Evolutionary conservation across 2,113 vertebrate genomes (phyloP).

Genomic region (Beaufortia kweichowensis): DNA sequence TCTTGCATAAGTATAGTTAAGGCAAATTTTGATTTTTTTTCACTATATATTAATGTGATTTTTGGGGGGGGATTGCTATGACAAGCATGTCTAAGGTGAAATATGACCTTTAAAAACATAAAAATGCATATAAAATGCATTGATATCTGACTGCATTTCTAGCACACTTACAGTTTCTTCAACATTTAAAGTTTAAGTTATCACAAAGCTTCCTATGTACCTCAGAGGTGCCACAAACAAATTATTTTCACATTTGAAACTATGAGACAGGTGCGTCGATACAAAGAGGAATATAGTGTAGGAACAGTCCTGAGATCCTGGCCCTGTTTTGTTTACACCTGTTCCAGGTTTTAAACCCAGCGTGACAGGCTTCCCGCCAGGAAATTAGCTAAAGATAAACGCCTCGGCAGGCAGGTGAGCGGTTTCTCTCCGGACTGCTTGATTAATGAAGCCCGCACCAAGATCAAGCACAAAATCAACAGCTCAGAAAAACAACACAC

Average conservation of each 20-base stretch:
- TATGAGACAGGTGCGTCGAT: not conserved
- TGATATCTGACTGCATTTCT: too few species aligned
- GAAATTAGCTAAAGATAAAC: constrained; percentile 52
- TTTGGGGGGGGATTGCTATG: too few species aligned
- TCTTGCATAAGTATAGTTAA: too few species aligned
- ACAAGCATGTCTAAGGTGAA: too few species aligned
- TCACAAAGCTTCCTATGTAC: not conserved
- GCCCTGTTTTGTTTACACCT: constrained; percentile 50
- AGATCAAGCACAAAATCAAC: constrained; percentile 23
- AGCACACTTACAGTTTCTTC: too few species aligned
- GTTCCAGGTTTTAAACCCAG: constrained; percentile 39
- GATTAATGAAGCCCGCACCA: constrained; percentile 43
- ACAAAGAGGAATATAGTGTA: not conserved
- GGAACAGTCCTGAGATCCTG: constrained; percentile 29
- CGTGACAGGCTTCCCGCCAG: constrained; percentile 44
- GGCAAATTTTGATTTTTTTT: too few species aligned
- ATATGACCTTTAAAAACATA: too few species aligned
- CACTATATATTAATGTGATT: too few species aligned
- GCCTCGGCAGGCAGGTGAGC: constrained; percentile 48
- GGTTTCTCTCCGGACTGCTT: constrained; percentile 29
- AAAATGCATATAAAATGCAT: too few species aligned
- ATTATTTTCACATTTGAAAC: not conserved
- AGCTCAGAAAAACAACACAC: constrained; percentile 4
- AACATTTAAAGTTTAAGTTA: not conserved
- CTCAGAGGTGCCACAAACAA: not conserved